Evolutionary conservation across 2,797 vertebrate species (phyloP).

Genomic region (Odontamblyopus lacepedii): DNA sequence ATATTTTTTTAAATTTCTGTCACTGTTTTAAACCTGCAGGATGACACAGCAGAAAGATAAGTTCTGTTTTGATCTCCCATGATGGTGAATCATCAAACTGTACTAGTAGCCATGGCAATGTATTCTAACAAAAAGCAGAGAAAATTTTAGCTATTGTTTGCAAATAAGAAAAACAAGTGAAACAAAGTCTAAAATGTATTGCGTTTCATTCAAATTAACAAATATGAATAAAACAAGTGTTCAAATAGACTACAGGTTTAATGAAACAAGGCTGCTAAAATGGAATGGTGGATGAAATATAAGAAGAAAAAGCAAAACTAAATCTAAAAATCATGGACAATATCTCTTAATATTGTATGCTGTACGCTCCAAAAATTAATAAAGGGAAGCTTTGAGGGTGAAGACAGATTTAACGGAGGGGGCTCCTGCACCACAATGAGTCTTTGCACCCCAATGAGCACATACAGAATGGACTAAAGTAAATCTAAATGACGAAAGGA

Average conservation of each 20-base stretch:
- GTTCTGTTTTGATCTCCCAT: constrained; percentile 66
- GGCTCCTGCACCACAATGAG: constrained; percentile 18
- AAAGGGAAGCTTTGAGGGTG: constrained; percentile 13
- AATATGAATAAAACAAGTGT: not conserved
- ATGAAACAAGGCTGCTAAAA: not conserved
- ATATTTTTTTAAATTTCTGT: constrained; percentile 37
- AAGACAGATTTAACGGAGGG: constrained; percentile 38
- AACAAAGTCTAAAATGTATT: not conserved
- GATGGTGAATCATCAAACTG: constrained; percentile 64
- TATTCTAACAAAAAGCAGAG: constrained; percentile 31
- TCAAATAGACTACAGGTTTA: not conserved
- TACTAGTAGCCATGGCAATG: constrained; percentile 57
- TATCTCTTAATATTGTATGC: not conserved
- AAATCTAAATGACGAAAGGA: constrained; percentile 40
- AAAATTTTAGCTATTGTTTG: constrained; percentile 15
- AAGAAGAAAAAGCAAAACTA: not conserved
- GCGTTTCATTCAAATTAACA: not conserved
- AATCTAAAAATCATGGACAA: not conserved
- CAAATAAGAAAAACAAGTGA: not conserved
- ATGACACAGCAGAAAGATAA: constrained; percentile 36
- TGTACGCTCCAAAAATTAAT: not conserved
- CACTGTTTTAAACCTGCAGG: constrained; percentile 43
- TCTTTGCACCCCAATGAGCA: constrained; percentile 17
- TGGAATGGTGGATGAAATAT: too few species aligned
- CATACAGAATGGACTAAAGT: constrained; percentile 29